Evolutionary conservation across 2,113 vertebrate species (phyloP).

Genomic region (Phylloscopus whistleri): DNA sequence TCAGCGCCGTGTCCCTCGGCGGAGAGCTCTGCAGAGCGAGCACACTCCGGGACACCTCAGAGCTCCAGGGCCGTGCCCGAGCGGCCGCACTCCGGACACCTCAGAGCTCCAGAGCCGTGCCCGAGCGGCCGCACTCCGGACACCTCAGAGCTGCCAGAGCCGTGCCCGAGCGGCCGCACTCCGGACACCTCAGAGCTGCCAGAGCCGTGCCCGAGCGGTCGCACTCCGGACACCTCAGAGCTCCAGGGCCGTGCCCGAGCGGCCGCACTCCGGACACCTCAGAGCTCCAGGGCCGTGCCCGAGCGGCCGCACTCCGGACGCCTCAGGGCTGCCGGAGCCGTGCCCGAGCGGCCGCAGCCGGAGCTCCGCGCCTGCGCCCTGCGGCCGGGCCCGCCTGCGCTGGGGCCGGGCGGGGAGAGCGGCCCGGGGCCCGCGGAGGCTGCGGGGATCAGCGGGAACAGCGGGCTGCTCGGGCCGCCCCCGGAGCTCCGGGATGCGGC

Average conservation of each 20-base stretch:
- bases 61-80: no score
- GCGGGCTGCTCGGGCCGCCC: background rate
- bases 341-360: background rate
- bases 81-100: no score
- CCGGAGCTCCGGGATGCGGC: background rate
- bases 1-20: accelerated
- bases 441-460: background rate
- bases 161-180: no score
- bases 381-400: background rate
- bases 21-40: accelerated
- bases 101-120: no score
- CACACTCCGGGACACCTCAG: background rate
- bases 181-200: no score
- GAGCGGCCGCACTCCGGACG: no score
- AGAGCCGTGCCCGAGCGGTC: background rate
- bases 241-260: no score
- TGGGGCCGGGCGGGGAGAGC: background rate
- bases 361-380: background rate
- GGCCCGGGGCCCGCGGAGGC: background rate
- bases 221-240: no score
- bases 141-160: no score
- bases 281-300: no score
- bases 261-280: no score
- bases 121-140: no score
- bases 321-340: background rate